phyloP scores from a whole-genome alignment of 2,797 vertebrate genomes.

The Brotula barbata region DNA sequence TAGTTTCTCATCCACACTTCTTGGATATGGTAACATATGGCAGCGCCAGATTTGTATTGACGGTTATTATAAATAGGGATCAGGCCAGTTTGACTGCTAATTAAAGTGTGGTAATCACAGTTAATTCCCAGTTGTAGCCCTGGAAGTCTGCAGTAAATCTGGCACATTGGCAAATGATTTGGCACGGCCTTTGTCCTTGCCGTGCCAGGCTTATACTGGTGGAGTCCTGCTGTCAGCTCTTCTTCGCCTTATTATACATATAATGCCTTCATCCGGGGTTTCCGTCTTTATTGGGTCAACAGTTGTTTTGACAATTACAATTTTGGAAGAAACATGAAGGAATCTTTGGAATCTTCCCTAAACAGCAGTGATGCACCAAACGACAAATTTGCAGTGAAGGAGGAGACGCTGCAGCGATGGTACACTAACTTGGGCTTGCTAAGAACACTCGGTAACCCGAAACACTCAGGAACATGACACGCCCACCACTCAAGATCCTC shows the following conservation, averaged over 20 bases:
- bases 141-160: conserved; percentile 29
- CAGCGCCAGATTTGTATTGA: conserved; percentile 12
- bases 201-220: too few species aligned
- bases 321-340: neutral
- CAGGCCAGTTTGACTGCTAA: conserved; percentile 45
- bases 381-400: conserved; percentile 3
- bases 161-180: conserved; percentile 32
- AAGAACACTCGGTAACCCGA: too few species aligned
- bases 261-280: neutral
- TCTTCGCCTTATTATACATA: conserved; percentile 18
- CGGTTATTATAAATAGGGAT: conserved; percentile 38
- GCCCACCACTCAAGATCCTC: conserved; percentile 45
- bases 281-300: neutral
- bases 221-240: conserved; percentile 6
- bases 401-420: too few species aligned
- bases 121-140: conserved; percentile 32
- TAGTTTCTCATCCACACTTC: neutral
- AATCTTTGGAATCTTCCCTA: conserved; percentile 10
- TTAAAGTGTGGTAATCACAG: conserved; percentile 49
- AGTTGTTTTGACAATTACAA: neutral
- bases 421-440: too few species aligned
- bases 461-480: conserved; percentile 26
- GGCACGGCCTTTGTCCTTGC: too few species aligned
- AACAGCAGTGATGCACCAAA: neutral
- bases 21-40: conserved; percentile 19